Evolutionary conservation across 1,140 invertebrate species (phyloP).

Genomic region (Trichomalopsis sarcophagae): DNA sequence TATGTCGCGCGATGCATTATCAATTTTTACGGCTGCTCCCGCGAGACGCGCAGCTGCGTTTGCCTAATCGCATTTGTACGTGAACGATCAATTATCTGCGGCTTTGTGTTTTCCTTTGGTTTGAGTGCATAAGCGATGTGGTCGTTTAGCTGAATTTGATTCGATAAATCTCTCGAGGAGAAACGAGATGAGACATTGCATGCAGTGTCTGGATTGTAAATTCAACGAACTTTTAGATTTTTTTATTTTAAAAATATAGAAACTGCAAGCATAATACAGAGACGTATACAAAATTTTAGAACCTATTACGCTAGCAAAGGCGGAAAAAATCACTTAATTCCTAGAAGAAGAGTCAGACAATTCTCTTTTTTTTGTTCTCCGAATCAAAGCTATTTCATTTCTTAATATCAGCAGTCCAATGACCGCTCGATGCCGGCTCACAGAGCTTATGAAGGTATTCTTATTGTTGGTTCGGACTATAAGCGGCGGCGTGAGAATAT

Average conservation of each 20-base stretch:
- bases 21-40: background rate
- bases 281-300: too few relatives aligned
- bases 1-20: background rate
- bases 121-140: background rate
- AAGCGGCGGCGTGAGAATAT: background rate
- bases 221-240: too few relatives aligned
- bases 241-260: too few relatives aligned
- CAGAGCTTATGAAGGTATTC: background rate
- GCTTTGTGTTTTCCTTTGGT: background rate
- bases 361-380: too few relatives aligned
- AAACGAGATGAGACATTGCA: background rate
- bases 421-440: background rate
- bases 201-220: too few relatives aligned
- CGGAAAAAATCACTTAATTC: too few relatives aligned
- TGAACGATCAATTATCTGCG: background rate
- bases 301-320: too few relatives aligned
- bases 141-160: background rate
- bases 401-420: background rate
- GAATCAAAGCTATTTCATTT: too few relatives aligned
- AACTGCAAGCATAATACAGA: too few relatives aligned
- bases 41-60: background rate
- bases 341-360: too few relatives aligned
- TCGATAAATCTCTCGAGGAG: background rate
- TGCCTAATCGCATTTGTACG: background rate
- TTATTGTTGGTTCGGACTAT: background rate